Conservation (phyloP, 1,140 invertebrate species). For the Triops longicaudatus region DNA sequence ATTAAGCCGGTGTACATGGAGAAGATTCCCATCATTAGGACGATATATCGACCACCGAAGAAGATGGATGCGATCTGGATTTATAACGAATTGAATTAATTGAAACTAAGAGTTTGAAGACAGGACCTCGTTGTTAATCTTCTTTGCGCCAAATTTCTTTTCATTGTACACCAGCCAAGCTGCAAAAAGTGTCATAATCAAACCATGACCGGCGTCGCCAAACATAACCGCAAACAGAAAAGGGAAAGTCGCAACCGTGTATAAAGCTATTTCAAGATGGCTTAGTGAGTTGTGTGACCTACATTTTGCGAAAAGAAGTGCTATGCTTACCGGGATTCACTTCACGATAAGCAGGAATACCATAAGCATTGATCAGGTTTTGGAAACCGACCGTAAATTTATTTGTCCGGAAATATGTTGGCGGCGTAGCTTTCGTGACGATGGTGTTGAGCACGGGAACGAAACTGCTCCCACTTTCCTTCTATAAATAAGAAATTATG, state of each 20-base stretch:
- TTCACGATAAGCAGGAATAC: constrained; percentile 88
- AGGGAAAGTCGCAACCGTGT: constrained; percentile 93
- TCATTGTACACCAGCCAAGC: constrained; percentile 51
- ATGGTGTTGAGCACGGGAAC: constrained; percentile 92
- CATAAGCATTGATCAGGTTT: constrained; percentile 90
- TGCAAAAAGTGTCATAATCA: constrained; percentile 53
- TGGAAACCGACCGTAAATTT: constrained; percentile 95
- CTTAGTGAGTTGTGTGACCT: not conserved
- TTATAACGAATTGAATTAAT: constrained; percentile 26
- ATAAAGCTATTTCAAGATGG: constrained; percentile 52
- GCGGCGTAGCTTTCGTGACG: constrained; percentile 77
- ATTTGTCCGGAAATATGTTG: constrained; percentile 91
- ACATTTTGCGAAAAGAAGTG: not conserved
- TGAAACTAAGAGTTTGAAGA: too few species aligned
- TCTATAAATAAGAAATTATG: constrained; percentile 46
- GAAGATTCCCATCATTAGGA: constrained; percentile 93
- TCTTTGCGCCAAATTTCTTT: constrained; percentile 35
- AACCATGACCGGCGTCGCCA: constrained; percentile 87
- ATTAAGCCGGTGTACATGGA: constrained; percentile 63
- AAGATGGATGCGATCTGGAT: constrained; percentile 90
- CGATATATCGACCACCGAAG: constrained; percentile 95
- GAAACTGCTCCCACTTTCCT: constrained; percentile 81
- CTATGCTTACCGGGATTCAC: constrained; percentile 62
- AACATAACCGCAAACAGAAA: constrained; percentile 99
- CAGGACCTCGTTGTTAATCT: constrained; percentile 42